Percentiles rank a stretch among this genome's conserved stretches.
phyloP scores from a whole-genome alignment of 2,797 vertebrate genomes.

The Ibycter americanus region DNA sequence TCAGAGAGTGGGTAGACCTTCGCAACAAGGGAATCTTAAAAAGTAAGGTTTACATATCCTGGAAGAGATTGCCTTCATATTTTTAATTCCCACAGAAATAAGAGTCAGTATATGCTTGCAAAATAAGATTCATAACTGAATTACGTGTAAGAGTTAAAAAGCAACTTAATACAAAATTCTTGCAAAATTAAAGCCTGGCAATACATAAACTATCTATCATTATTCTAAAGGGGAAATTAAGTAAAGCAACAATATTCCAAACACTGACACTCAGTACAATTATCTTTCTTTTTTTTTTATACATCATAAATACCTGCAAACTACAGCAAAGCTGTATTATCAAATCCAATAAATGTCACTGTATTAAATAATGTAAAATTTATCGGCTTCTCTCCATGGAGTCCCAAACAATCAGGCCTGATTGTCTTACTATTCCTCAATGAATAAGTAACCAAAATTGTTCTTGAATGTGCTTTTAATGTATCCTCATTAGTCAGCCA shows the following conservation, averaged over 20 bases:
- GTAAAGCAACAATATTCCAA: not conserved
- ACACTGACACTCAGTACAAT: not conserved
- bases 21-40: not conserved
- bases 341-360: not conserved
- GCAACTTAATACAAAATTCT: not conserved
- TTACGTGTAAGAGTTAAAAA: not conserved
- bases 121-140: not conserved
- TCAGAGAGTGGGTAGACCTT: not conserved
- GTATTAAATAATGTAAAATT: not conserved
- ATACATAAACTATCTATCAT: not conserved
- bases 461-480: slow-evolving; percentile 6
- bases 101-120: not conserved
- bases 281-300: not conserved
- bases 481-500: not conserved
- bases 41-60: not conserved
- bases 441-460: not conserved
- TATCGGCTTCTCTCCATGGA: not conserved
- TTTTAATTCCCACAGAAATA: not conserved
- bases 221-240: not conserved
- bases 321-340: not conserved
- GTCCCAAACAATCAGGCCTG: not conserved
- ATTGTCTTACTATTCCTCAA: not conserved
- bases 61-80: not conserved
- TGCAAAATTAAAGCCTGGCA: not conserved
- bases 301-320: not conserved